Base-by-base conservation (phyloP, 2,888 invertebrate species). In the Diaprepes abbreviatus region DNA sequence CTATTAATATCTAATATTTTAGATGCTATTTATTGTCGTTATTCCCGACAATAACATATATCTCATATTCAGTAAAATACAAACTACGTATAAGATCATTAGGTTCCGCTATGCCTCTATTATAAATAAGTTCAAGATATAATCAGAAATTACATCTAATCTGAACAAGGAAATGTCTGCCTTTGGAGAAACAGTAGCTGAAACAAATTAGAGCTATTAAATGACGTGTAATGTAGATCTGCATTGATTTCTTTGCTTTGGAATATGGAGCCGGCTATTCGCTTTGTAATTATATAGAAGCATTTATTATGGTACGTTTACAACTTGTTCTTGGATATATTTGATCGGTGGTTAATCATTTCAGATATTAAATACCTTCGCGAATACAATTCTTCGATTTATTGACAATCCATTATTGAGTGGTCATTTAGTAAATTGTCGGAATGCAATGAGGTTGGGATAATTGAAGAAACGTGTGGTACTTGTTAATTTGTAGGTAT, bases 161-260 rank as follows among this genome's bases (percentile, higher is more conserved):
- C 63, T 52, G 6, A 63, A 63, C 50, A 17, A 63, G 63, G 63
- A 63, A 63, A 63, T 43, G 54, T 54, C 63, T 52, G 9, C 40
- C 54, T 36, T 21, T 31, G 12, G 43, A 63, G 52, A 63, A 63
- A 63, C 63, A 43, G 63, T 63, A 63, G 63, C 63, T 63, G 52
- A 28, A 63, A 63, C 63, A 63, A 63, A 63, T 52, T 63, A 63
- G 54, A 54, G 31, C 54, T 43, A 63, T 54, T 63, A 63, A 40
- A 40, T 31, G 54, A 54, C 54, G 28, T 43, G 52, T 40, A 63
- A 43, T 40, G 63, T 31, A 33, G 40, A 54, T 63, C 40, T 54
- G 63, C 31, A 40, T 38, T 40, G 31, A 38, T 52, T 63, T 40
- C 14, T 63, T 33, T 60, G 35, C 38, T 48, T 50, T 50, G 7